Percentiles rank a stretch among this genome's conserved stretches.
Evolutionary conservation across 2,888 invertebrate genomes (phyloP).

Genomic region (Maniola hyperantus): DNA sequence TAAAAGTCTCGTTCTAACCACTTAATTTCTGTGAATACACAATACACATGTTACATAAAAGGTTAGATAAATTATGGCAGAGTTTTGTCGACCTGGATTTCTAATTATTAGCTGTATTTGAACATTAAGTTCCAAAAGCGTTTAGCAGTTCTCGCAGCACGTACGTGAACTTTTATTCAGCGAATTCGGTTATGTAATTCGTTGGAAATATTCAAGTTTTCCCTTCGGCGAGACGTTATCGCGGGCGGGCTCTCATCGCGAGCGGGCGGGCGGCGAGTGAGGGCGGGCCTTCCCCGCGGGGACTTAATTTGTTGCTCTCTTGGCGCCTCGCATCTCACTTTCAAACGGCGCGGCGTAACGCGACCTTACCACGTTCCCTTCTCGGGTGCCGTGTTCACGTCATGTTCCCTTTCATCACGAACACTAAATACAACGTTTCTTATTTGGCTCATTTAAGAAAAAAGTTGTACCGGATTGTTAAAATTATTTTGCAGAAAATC

Average conservation of each 20-base stretch:
- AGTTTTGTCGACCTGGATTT: neutral
- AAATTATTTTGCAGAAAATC: neutral
- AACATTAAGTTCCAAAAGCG: constrained; percentile 21
- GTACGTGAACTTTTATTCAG: constrained; percentile 72
- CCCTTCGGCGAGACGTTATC: constrained; percentile 78
- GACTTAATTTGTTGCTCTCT: constrained; percentile 83
- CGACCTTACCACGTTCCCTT: constrained; percentile 76
- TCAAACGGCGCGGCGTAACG: constrained; percentile 80
- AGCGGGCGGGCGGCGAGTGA: constrained; percentile 49
- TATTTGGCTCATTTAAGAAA: neutral
- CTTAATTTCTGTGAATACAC: neutral
- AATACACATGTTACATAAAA: neutral
- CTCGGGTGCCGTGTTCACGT: constrained; percentile 60
- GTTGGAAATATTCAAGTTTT: constrained; percentile 77
- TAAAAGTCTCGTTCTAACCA: neutral
- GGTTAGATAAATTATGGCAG: neutral
- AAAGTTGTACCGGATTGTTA: neutral
- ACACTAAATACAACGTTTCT: constrained; percentile 29
- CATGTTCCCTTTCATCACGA: constrained; percentile 57
- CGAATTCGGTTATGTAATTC: constrained; percentile 76
- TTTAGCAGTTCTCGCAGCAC: constrained; percentile 57
- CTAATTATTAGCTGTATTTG: constrained; percentile 11
- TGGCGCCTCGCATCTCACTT: constrained; percentile 81
- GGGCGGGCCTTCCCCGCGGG: constrained; percentile 71
- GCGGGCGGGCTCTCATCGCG: constrained; percentile 72